These are phyloP conservation scores for Gymnothorax reevesii DNA, from an alignment of 2,797 vertebrate genomes.

Conservation along the genomic window DNA sequence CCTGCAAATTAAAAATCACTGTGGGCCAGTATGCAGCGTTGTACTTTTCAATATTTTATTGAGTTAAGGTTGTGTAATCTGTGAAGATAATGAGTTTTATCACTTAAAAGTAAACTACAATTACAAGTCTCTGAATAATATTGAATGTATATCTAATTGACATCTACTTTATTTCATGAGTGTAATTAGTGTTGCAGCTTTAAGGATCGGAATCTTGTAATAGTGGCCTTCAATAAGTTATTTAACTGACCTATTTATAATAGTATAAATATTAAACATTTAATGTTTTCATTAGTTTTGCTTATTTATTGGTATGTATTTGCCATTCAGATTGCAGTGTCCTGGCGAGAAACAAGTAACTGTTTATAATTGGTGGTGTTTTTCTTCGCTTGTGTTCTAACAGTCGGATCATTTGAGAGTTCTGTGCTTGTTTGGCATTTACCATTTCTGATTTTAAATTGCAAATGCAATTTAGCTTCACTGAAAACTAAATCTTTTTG, in stretches of 20 bases:
- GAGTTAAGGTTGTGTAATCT: slow-evolving; percentile 26
- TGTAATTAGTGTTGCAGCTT: slow-evolving; percentile 61
- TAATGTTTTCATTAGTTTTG: slow-evolving; percentile 57
- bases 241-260: slow-evolving; percentile 72
- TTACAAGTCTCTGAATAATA: slow-evolving; percentile 33
- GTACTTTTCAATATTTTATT: slow-evolving; percentile 30
- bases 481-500: slow-evolving; percentile 29
- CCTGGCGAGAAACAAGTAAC: slow-evolving; percentile 3
- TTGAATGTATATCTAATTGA: slow-evolving; percentile 52
- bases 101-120: slow-evolving; percentile 11
- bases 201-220: slow-evolving; percentile 53
- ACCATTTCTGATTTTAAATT: slow-evolving; percentile 35
- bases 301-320: slow-evolving; percentile 68
- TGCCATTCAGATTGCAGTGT: slow-evolving; percentile 42
- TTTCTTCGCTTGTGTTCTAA: slow-evolving; percentile 40
- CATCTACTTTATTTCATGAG: slow-evolving; percentile 39
- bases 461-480: slow-evolving; percentile 3
- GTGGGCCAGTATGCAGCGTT: slow-evolving; percentile 38
- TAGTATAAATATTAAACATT: slow-evolving; percentile 41
- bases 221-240: slow-evolving; percentile 43
- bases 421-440: slow-evolving; percentile 25
- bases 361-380: slow-evolving; percentile 37
- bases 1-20: slow-evolving; percentile 52
- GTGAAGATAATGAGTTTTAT: slow-evolving; percentile 41
- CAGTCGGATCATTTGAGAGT: slow-evolving; percentile 32